Evolutionary conservation across 2,113 vertebrate genomes (phyloP).

Genomic region (Thomomys bottae): DNA sequence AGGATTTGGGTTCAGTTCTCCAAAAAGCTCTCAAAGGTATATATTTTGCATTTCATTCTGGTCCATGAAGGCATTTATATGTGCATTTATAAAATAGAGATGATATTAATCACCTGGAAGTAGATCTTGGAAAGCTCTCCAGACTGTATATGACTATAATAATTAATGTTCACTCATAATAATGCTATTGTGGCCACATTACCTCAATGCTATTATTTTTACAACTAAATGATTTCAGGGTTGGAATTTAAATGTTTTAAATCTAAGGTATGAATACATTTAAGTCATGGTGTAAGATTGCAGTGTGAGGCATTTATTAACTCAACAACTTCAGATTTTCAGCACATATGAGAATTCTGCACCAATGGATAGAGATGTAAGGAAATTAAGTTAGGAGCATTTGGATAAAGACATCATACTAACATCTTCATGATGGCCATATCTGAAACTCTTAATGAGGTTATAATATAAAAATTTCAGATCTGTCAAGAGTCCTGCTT

Average conservation of each 20-base stretch:
- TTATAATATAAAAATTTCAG: not conserved
- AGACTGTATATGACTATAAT: not conserved
- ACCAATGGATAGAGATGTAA: not conserved
- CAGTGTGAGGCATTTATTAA: not conserved
- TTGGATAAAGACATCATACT: not conserved
- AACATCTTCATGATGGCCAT: not conserved
- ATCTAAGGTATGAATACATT: not conserved
- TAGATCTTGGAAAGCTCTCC: not conserved
- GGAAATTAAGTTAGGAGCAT: not conserved
- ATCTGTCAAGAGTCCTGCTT: not conserved
- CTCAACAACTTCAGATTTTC: not conserved
- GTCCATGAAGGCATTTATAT: not conserved
- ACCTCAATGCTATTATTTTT: not conserved
- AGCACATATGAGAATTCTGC: not conserved
- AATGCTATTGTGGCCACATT: not conserved
- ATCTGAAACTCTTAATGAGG: not conserved
- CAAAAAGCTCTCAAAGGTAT: not conserved
- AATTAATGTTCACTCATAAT: not conserved
- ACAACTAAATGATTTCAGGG: constrained; percentile 39
- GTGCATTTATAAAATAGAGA: not conserved
- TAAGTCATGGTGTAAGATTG: not conserved
- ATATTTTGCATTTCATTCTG: not conserved
- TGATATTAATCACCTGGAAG: not conserved
- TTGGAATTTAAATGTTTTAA: constrained; percentile 25
- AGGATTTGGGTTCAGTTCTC: not conserved